Percentiles rank a stretch among this genome's conserved stretches.
Evolutionary conservation across 2,797 vertebrate species (phyloP).

Genomic region (Odontamblyopus rebecca): DNA sequence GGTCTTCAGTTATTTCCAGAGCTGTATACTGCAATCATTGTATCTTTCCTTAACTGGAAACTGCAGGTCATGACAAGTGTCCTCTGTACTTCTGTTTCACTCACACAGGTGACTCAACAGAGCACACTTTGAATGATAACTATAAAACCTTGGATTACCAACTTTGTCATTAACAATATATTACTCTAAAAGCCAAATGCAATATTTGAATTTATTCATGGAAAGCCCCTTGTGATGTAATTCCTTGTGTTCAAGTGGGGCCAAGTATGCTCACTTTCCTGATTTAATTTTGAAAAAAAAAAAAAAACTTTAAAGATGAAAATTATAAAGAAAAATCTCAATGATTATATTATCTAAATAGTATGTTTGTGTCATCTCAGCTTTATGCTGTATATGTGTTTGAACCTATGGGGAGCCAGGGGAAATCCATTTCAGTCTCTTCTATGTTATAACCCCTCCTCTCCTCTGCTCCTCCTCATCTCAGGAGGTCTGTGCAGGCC

Average conservation of each 20-base stretch:
- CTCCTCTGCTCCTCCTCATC: constrained; percentile 40
- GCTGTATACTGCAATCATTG: neutral
- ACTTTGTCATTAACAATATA: too few relatives aligned
- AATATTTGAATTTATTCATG: too few relatives aligned
- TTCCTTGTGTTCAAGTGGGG: too few relatives aligned
- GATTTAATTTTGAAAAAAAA: too few relatives aligned
- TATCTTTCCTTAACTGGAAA: neutral
- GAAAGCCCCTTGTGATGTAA: too few relatives aligned
- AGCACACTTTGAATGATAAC: neutral
- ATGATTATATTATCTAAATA: too few relatives aligned
- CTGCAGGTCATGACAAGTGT: neutral
- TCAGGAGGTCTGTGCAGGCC: constrained; percentile 57
- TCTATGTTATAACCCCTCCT: constrained; percentile 53
- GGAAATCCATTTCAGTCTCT: constrained; percentile 39
- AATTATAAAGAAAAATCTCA: too few relatives aligned
- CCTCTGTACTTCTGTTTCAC: neutral
- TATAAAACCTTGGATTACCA: neutral
- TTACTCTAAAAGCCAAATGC: too few relatives aligned
- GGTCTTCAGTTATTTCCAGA: too few relatives aligned
- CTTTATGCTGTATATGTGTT: constrained; percentile 42
- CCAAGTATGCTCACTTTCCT: too few relatives aligned
- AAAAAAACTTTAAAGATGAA: too few relatives aligned
- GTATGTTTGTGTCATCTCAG: too few relatives aligned
- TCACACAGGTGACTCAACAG: neutral
- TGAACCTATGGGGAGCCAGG: constrained; percentile 44